Base-by-base conservation (phyloP, 2,888 invertebrate genomes). In the Drosophila helvetica region DNA sequence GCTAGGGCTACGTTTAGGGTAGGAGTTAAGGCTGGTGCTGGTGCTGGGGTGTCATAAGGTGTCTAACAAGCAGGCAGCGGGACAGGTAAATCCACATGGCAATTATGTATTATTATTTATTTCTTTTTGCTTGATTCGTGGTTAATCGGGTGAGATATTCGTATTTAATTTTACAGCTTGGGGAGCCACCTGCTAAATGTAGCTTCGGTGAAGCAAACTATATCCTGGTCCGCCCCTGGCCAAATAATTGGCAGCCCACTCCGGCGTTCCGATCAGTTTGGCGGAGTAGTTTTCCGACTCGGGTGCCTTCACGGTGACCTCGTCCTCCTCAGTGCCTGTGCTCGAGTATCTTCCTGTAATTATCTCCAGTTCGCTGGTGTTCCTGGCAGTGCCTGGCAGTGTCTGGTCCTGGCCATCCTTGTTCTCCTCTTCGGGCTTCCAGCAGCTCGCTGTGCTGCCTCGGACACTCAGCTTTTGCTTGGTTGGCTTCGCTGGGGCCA, bases 121-220 rank as follows among this genome's bases (percentile, higher is more conserved):
- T 42, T 25, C n/a, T n/a, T 25, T 10, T 18, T 19, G 25, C 17
- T 18, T 5, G 19, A 67, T 43, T 38, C n/a, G 15, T 9, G 15
- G 7, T 5, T 45, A 65, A 43, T 51, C 22, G 33, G 50, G 22
- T n/a, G n/a, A n/a, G n/a, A n/a, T n/a, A n/a, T n/a, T n/a, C n/a
- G n/a, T n/a, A n/a, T n/a, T n/a, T n/a, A n/a, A n/a, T n/a, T n/a
- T n/a, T n/a, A n/a, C n/a, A n/a, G n/a, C n/a, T 7, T 2, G 0
- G 15, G 0, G 15, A 6, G 38, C 2, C 1, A 7, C 0, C 6
- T 15, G 38, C 1, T 5, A 6, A 5, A 15, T 4, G 12, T 12
- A 33, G 0, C 6, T 1, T 15, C 2, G 7, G 7, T 15, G 38
- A 6, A 10, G 33, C 10, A 1, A 8, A 2, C 27, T 27, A 2